Evolutionary conservation across 2,797 vertebrate species (phyloP).

Genomic region (Neopelma chrysocephalum): DNA sequence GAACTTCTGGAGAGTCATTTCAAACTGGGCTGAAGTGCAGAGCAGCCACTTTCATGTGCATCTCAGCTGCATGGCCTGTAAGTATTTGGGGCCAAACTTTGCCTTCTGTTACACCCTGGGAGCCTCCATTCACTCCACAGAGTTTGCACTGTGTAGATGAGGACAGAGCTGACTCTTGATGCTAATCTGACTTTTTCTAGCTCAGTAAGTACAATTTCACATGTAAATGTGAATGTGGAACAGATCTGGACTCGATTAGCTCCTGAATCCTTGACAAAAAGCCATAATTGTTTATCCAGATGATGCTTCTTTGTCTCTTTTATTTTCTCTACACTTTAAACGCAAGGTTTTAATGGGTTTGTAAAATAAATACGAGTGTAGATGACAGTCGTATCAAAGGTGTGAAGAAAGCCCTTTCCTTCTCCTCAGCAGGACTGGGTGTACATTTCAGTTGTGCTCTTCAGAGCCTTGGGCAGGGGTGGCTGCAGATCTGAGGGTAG

Average conservation of each 20-base stretch:
- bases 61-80: neutral
- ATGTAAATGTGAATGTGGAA: constrained; percentile 54
- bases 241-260: constrained; percentile 62
- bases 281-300: constrained; percentile 64
- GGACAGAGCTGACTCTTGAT: constrained; percentile 7
- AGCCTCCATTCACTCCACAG: neutral
- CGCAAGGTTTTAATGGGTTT: constrained; percentile 3
- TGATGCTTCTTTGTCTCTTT: constrained; percentile 41
- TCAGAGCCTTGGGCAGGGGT: constrained; percentile 10
- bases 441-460: neutral
- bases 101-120: neutral
- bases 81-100: neutral
- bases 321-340: constrained; percentile 19
- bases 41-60: neutral
- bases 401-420: constrained; percentile 21
- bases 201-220: constrained; percentile 29
- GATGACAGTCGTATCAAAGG: neutral
- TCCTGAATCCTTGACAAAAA: constrained; percentile 50
- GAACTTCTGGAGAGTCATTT: neutral
- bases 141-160: neutral
- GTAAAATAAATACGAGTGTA: constrained; percentile 3
- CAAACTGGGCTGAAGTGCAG: neutral
- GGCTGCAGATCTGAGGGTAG: neutral
- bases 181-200: constrained; percentile 35
- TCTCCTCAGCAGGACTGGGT: neutral